Evolutionary conservation across 2,888 invertebrate species (phyloP).

Genomic region (Tiliacea aurago): DNA sequence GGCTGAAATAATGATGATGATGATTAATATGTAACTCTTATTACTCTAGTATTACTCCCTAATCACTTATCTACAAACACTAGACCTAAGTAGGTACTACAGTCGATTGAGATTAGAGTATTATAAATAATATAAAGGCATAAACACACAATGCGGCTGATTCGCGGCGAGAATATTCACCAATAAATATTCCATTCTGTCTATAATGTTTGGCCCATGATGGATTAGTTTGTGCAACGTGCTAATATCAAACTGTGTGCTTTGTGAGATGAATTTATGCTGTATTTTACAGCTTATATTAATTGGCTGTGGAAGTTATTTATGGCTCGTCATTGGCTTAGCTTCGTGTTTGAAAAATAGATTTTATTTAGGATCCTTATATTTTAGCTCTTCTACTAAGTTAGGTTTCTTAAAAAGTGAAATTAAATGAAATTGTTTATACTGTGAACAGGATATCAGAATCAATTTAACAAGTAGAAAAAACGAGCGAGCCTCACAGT

Average conservation of each 20-base stretch:
- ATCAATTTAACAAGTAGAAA: not conserved
- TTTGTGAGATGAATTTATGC: slow-evolving; percentile 41
- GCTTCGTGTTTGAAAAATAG: not conserved
- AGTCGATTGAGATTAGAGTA: not conserved
- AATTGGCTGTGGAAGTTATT: slow-evolving; percentile 46
- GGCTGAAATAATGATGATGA: no score
- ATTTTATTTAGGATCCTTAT: no score
- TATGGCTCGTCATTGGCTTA: slow-evolving; percentile 10
- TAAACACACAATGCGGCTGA: slow-evolving; percentile 9
- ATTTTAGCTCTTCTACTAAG: not conserved
- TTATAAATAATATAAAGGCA: not conserved
- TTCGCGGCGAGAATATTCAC: slow-evolving; percentile 28
- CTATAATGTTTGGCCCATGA: slow-evolving; percentile 35
- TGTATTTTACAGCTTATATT: slow-evolving; percentile 38
- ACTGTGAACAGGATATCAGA: not conserved
- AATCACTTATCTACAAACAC: not conserved
- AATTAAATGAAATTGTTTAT: not conserved
- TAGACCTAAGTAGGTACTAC: not conserved
- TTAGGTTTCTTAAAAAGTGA: not conserved
- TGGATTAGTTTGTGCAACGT: slow-evolving; percentile 52
- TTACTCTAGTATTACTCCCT: no score
- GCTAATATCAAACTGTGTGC: slow-evolving; percentile 39
- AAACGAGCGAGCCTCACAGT: no score
- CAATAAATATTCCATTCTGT: slow-evolving; percentile 45
- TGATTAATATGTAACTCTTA: no score